Evolutionary conservation across 1,140 invertebrate species (phyloP).

Genomic region (Mylabris phalerata): DNA sequence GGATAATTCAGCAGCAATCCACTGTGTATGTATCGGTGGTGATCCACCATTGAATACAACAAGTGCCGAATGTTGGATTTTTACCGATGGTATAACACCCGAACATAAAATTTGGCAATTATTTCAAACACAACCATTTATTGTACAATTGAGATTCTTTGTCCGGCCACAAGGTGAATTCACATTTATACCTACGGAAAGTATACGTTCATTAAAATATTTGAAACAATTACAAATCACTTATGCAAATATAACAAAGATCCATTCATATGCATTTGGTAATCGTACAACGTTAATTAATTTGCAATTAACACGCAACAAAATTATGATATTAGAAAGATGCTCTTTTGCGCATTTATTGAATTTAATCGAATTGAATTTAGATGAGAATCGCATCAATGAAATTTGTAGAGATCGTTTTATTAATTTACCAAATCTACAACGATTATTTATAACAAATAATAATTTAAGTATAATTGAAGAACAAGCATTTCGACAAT

Average conservation of each 20-base stretch:
- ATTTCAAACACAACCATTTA: constrained; percentile 61
- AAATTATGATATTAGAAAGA: constrained; percentile 55
- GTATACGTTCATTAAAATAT: constrained; percentile 56
- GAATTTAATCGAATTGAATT: constrained; percentile 47
- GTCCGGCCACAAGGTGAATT: constrained; percentile 57
- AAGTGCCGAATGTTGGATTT: constrained; percentile 28
- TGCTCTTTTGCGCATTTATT: constrained; percentile 57
- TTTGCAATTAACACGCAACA: constrained; percentile 59
- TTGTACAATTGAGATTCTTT: constrained; percentile 61
- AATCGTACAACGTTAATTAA: constrained; percentile 60
- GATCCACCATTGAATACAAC: constrained; percentile 24
- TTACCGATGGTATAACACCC: constrained; percentile 13
- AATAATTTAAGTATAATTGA: constrained; percentile 55
- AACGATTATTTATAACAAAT: constrained; percentile 47
- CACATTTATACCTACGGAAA: constrained; percentile 60
- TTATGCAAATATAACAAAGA: constrained; percentile 61
- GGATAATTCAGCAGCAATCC: constrained; percentile 26
- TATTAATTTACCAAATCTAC: constrained; percentile 49
- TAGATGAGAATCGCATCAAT: constrained; percentile 53
- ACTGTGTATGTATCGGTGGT: constrained; percentile 32
- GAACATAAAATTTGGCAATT: constrained; percentile 56
- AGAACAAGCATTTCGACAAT: constrained; percentile 51
- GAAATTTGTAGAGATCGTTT: constrained; percentile 55
- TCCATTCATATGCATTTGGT: constrained; percentile 60
- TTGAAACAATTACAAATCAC: constrained; percentile 59